Evolutionary conservation across 1,140 invertebrate genomes (phyloP), one percentile per base, ranked within the genome.

Genomic region (Tetramorium alpestre): DNA sequence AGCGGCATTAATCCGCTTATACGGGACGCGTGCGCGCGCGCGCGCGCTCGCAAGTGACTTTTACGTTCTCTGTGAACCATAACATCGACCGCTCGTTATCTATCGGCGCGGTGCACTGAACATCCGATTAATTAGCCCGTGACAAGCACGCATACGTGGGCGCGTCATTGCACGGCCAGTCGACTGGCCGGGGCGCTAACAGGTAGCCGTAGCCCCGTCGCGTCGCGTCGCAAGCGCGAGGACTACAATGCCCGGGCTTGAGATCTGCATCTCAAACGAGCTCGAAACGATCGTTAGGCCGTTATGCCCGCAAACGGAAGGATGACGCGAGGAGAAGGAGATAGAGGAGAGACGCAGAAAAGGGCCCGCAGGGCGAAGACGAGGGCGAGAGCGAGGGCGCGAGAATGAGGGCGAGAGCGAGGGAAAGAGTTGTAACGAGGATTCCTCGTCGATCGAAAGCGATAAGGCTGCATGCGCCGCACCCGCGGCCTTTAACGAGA

Each of bases 261-360:
- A 90, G 86, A 90, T 90, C 78, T 90, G 75, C 88, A 90, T 90
- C 86, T 84, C 75, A 90, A 85, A 80, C 88, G 54, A 33, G 88
- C 41, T 70, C 16, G 62, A 10, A 90, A 81, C 75, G 85, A 89
- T 81, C 87, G 88, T 84, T 81, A 62, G 60, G 87, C 56, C n/a
- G 49, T 65, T 87, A 75, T 56, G 44, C 41, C 16, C 16, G 80
- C 25, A 44, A 33, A 22, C 38, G 69, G n/a, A 41, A 84, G 41
- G n/a, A 28, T 7, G 25, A 47, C 10, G 54, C 10, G 44, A 73
- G 41, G 41, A 62, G 54, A 28, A 60, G 25, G 16, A n/a, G 16
- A 6, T n/a, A 54, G 4, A 25, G 47, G 18, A 78, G 54, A 25
- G n/a, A n/a, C 38, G 65, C 38, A 44, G 49, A 73, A 58, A 73